A percentile compares a stretch with the other conserved stretches of the same genome.
phyloP scores from a whole-genome alignment of 2,797 vertebrate genomes.

The Leptatherina wallacei region DNA sequence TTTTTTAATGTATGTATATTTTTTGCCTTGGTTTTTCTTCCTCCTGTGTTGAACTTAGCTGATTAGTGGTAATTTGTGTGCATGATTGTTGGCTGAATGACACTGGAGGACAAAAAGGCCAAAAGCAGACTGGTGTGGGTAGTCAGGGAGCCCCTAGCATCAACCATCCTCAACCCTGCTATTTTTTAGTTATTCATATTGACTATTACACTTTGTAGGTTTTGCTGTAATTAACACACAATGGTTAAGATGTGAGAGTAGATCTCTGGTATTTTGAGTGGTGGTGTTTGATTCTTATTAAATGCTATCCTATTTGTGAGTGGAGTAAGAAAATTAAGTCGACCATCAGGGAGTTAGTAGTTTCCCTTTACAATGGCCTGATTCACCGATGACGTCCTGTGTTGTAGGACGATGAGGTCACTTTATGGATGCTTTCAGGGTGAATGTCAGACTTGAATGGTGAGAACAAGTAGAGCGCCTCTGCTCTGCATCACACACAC shows the following conservation, averaged over 20 bases:
- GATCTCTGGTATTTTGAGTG: too few species aligned
- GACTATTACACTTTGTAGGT: not conserved
- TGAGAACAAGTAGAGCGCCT: constrained; percentile 61
- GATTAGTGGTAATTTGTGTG: too few species aligned
- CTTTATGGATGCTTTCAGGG: constrained; percentile 75
- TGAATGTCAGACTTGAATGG: constrained; percentile 68
- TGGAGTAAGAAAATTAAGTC: constrained; percentile 64
- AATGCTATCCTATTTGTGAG: constrained; percentile 29
- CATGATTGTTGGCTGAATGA: too few species aligned
- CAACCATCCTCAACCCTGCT: too few species aligned
- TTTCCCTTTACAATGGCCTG: constrained; percentile 73
- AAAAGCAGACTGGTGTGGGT: too few species aligned
- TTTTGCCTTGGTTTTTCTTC: too few species aligned
- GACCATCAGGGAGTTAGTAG: constrained; percentile 67
- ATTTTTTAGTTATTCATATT: not conserved
- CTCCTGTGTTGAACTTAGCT: too few species aligned
- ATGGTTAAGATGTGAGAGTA: not conserved
- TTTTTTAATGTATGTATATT: too few species aligned
- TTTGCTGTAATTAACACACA: not conserved
- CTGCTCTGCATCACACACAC: constrained; percentile 40
- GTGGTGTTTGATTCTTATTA: constrained; percentile 5
- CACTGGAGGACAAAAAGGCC: too few species aligned
- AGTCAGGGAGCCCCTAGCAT: too few species aligned
- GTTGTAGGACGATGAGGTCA: constrained; percentile 78
- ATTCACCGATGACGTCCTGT: constrained; percentile 79